Evolutionary conservation across 1,140 invertebrate genomes (phyloP).

Genomic region (Penaeus chinensis): DNA sequence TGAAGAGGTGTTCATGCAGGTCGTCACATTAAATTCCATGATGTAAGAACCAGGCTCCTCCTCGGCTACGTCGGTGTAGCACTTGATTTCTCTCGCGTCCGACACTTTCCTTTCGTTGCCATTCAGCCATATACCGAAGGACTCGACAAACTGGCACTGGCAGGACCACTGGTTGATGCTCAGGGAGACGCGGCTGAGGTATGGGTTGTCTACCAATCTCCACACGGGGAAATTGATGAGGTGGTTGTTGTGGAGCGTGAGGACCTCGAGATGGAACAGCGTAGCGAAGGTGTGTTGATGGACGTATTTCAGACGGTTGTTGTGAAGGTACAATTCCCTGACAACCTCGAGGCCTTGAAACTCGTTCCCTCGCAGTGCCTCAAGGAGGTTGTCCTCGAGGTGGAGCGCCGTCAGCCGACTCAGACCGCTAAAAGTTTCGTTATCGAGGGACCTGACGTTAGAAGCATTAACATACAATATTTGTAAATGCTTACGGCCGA

Average conservation of each 20-base stretch:
- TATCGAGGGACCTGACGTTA: slow-evolving; percentile 84
- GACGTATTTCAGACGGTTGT: slow-evolving; percentile 85
- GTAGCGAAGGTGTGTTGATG: slow-evolving; percentile 86
- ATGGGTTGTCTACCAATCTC: slow-evolving; percentile 67
- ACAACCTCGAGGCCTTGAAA: slow-evolving; percentile 80
- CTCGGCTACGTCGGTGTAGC: slow-evolving; percentile 44
- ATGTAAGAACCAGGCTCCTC: slow-evolving; percentile 61
- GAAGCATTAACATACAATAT: slow-evolving; percentile 90
- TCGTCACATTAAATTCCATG: slow-evolving; percentile 65
- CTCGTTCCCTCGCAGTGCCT: slow-evolving; percentile 84
- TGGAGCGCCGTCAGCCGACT: slow-evolving; percentile 76
- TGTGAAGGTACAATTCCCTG: slow-evolving; percentile 86
- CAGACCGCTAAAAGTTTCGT: slow-evolving; percentile 90
- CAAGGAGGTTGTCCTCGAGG: slow-evolving; percentile 86
- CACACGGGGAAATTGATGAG: slow-evolving; percentile 79
- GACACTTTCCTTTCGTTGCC: slow-evolving; percentile 62
- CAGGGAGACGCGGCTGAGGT: slow-evolving; percentile 67
- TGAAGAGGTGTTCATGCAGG: slow-evolving; percentile 66
- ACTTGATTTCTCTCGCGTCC: slow-evolving; percentile 61
- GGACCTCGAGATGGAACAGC: slow-evolving; percentile 83
- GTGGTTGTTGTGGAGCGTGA: slow-evolving; percentile 86
- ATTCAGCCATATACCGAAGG: slow-evolving; percentile 62
- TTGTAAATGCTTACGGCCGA: slow-evolving; percentile 87
- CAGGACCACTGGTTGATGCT: slow-evolving; percentile 70
- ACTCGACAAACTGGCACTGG: slow-evolving; percentile 68